Evolutionary conservation across 2,113 vertebrate genomes (phyloP), one percentile per base, ranked within the genome.

Genomic region (Scartelaos histophorus): DNA sequence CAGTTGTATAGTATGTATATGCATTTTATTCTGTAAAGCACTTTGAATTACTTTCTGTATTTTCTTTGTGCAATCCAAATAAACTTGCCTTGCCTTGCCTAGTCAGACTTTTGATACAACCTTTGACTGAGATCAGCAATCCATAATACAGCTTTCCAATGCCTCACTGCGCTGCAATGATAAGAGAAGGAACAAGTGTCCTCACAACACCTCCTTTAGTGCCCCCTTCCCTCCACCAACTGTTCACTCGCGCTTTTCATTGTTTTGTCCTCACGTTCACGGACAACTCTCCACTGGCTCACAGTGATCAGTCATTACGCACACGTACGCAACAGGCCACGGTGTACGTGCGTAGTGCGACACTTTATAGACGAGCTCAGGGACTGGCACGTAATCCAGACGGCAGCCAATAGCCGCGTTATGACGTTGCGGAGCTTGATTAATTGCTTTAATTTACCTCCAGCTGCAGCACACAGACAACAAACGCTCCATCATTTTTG

Each of bases 391-490:
- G 73, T 56, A 73, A 76, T 60, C 70, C 24, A 73, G 77, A 75
- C 45, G 61, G 70, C 66, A 71, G 65, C 75, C 69, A 64, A 69
- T 64, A 67, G 73, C 64, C 76, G 58, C 60, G 71, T 79, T 78
- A 78, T 75, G 73, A 81, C 51, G 71, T 47, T 19, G n/a, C 68
- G 13, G 17, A 19, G 21, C 35, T 38, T 80, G 85, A 91, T 80
- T 73, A 84, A 88, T 81, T 77, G 71, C 79, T 85, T 88, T 84
- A 43, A 88, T 90, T 86, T 85, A 24, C 66, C 84, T 81, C 56
- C 75, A 75, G 74, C 64, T 82, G 74, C 68, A 70, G 49, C 69
- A 69, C 66, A 66, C 73, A 75, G 67, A 74, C 73, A 81, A 73
- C 69, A 73, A 81, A 78, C 3, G 13, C 66, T 79, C 69, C 11